Conservation (phyloP, 2,797 vertebrate genomes). For the Myiotriccus ornatus region DNA sequence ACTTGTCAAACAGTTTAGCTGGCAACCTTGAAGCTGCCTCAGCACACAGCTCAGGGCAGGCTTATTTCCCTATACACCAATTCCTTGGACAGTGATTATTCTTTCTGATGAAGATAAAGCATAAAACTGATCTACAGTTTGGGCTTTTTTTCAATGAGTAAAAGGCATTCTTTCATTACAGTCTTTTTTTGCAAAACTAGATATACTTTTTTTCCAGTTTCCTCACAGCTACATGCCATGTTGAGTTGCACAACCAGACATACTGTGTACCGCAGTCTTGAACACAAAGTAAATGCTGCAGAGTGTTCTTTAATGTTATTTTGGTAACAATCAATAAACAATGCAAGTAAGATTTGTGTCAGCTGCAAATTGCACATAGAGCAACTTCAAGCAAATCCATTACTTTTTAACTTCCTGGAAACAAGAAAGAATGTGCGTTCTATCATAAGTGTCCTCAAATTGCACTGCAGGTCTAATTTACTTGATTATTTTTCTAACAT, state of each 20-base stretch:
- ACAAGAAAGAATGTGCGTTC: not conserved
- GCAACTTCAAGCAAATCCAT: not conserved
- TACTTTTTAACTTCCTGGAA: not conserved
- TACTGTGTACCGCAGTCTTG: not conserved
- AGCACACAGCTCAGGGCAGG: not conserved
- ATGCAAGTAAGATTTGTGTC: not conserved
- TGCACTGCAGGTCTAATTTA: not conserved
- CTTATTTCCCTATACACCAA: not conserved
- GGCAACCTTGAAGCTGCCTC: slow-evolving; percentile 33
- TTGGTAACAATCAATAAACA: not conserved
- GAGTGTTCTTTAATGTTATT: not conserved
- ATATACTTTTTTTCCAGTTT: not conserved
- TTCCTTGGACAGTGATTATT: not conserved
- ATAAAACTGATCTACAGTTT: not conserved
- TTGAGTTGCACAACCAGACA: not conserved
- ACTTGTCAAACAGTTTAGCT: slow-evolving; percentile 40
- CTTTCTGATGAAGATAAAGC: slow-evolving; percentile 6
- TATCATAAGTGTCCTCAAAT: not conserved
- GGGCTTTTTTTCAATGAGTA: not conserved
- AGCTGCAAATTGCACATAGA: not conserved
- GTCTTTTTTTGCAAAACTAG: not conserved
- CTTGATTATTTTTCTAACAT: not conserved
- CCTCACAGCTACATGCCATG: not conserved
- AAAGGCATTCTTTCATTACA: not conserved
- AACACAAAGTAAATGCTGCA: not conserved